Conservation (phyloP, 2,113 vertebrate genomes). For the Echinops telfairi region DNA sequence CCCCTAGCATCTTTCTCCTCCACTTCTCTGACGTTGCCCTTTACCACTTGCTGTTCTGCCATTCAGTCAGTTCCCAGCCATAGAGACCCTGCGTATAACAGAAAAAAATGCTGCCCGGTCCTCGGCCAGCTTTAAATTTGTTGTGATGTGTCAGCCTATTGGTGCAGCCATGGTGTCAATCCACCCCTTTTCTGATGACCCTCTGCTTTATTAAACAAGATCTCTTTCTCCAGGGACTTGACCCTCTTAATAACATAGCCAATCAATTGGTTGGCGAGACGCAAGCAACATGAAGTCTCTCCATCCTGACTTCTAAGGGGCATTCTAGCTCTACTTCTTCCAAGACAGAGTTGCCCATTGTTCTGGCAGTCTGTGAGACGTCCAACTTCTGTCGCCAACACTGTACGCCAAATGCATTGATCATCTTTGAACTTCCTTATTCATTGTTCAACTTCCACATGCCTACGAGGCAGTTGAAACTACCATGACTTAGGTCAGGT, state of each 20-base stretch:
- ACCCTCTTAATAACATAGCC: not conserved
- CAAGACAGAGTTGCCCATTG: not conserved
- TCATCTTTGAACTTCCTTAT: not conserved
- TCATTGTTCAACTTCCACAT: not conserved
- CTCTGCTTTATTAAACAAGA: not conserved
- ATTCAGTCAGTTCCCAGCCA: not conserved
- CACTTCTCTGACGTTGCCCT: not conserved
- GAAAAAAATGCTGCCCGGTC: not conserved
- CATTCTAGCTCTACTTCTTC: not conserved
- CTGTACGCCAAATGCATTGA: not conserved
- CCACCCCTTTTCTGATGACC: not conserved
- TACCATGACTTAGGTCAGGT: too few species aligned
- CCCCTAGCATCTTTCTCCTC: not conserved
- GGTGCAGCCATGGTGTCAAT: not conserved
- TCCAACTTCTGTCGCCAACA: not conserved
- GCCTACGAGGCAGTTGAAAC: too few species aligned
- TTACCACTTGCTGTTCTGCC: not conserved
- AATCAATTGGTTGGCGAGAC: too few species aligned
- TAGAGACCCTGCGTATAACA: not conserved
- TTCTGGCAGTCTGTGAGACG: not conserved
- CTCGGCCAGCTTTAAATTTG: not conserved
- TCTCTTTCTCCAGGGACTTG: not conserved
- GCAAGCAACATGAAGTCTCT: not conserved
- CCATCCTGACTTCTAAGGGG: not conserved
- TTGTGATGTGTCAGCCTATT: not conserved